Evolutionary conservation across 1,140 invertebrate species (phyloP).

Genomic region (Drosophila tristis): DNA sequence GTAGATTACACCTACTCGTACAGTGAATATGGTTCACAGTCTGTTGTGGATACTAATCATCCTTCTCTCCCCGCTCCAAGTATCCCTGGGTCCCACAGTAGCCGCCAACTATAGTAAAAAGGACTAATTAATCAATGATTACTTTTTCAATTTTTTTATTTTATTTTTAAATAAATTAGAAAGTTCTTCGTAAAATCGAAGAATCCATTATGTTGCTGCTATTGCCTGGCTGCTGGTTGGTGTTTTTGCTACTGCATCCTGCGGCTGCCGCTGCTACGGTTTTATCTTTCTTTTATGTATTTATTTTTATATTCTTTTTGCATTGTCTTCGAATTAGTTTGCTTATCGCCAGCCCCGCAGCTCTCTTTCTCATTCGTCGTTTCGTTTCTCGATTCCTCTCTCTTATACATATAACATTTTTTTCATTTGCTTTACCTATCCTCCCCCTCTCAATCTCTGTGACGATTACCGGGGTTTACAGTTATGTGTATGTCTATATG

Average conservation of each 20-base stretch:
- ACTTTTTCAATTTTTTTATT: slow-evolving; percentile 60
- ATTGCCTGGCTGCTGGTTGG: slow-evolving; percentile 38
- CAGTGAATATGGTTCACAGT: too few relatives aligned
- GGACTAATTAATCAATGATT: neutral
- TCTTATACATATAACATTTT: slow-evolving; percentile 70
- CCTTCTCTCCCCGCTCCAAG: too few relatives aligned
- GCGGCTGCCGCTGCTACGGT: slow-evolving; percentile 11
- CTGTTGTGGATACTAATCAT: too few relatives aligned
- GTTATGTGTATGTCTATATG: slow-evolving; percentile 24
- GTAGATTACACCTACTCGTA: too few relatives aligned
- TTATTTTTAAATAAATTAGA: slow-evolving; percentile 83
- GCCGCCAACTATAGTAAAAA: neutral
- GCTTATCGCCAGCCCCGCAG: slow-evolving; percentile 52
- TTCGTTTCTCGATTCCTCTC: slow-evolving; percentile 18
- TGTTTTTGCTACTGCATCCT: slow-evolving; percentile 4
- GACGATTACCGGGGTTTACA: slow-evolving; percentile 32
- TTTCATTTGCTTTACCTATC: slow-evolving; percentile 31
- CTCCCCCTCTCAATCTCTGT: slow-evolving; percentile 27
- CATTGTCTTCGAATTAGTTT: slow-evolving; percentile 34
- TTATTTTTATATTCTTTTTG: slow-evolving; percentile 29
- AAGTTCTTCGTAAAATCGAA: slow-evolving; percentile 84
- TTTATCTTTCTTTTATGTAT: slow-evolving; percentile 33
- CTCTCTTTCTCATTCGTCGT: slow-evolving; percentile 20
- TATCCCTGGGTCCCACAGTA: too few relatives aligned
- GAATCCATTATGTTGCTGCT: slow-evolving; percentile 61